These are phyloP conservation scores for Cybosia mesomella DNA, from an alignment of 2,888 invertebrate species.

Conservation along the genomic window DNA sequence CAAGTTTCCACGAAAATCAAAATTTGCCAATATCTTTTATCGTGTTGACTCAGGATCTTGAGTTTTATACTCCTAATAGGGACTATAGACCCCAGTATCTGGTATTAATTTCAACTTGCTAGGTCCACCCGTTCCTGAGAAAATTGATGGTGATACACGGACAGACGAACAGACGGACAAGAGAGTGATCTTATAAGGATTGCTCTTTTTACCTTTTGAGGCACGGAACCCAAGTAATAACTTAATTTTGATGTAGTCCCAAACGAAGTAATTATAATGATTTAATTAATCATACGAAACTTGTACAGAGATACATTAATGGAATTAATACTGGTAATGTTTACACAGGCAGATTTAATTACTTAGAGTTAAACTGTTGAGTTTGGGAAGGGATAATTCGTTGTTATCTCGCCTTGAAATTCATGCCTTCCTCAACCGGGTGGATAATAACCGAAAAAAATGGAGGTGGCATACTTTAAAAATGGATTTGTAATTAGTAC, in stretches of 20 bases:
- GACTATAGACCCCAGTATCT: too few relatives aligned
- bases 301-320: constrained; percentile 33
- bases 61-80: too few relatives aligned
- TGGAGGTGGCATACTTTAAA: constrained; percentile 47
- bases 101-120: too few relatives aligned
- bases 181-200: too few relatives aligned
- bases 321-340: constrained; percentile 51
- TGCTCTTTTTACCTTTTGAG: too few relatives aligned
- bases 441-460: constrained; percentile 22
- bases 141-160: too few relatives aligned
- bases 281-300: constrained; percentile 39
- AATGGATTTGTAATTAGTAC: neutral
- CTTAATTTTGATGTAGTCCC: neutral
- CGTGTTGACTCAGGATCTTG: too few relatives aligned
- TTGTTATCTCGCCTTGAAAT: constrained; percentile 65
- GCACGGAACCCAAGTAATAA: too few relatives aligned
- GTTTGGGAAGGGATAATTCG: constrained; percentile 64
- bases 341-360: constrained; percentile 65
- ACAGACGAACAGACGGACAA: too few relatives aligned
- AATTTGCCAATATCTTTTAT: too few relatives aligned
- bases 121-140: too few relatives aligned
- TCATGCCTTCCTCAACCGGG: constrained; percentile 62
- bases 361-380: constrained; percentile 60
- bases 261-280: constrained; percentile 12
- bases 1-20: too few relatives aligned